These are phyloP conservation scores for Pyxicephalus adspersus DNA, from an alignment of 2,113 vertebrate genomes.

Conservation along the genomic window DNA sequence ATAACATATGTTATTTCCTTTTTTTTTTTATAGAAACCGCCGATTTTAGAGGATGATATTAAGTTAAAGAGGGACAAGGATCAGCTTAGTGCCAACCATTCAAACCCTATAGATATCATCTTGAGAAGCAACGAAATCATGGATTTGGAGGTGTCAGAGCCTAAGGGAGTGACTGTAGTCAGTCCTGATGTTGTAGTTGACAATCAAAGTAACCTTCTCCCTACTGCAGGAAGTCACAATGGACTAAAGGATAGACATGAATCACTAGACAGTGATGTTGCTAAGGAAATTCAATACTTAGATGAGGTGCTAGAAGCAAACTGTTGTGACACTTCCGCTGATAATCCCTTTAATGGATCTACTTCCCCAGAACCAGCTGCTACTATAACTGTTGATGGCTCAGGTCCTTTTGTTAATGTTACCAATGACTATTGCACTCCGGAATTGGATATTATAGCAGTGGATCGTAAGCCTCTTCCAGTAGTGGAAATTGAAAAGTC, in stretches of 20 bases:
- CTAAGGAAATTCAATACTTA: slow-evolving; percentile 90
- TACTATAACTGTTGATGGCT: slow-evolving; percentile 64
- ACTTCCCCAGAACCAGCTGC: slow-evolving; percentile 72
- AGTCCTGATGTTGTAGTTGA: slow-evolving; percentile 67
- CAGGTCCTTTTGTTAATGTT: slow-evolving; percentile 67
- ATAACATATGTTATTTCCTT: slow-evolving; percentile 57
- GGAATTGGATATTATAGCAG: slow-evolving; percentile 64
- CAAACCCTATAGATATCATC: slow-evolving; percentile 78
- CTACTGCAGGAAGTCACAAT: slow-evolving; percentile 70
- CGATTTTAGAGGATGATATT: slow-evolving; percentile 83
- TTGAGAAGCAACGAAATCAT: slow-evolving; percentile 77
- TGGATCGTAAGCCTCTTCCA: slow-evolving; percentile 65
- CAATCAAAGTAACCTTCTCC: slow-evolving; percentile 72
- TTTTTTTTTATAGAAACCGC: slow-evolving; percentile 79
- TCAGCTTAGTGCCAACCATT: slow-evolving; percentile 80
- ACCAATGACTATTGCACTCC: slow-evolving; percentile 58
- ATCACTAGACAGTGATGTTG: slow-evolving; percentile 84
- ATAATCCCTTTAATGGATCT: slow-evolving; percentile 83
- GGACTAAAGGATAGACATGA: slow-evolving; percentile 77
- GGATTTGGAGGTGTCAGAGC: slow-evolving; percentile 85
- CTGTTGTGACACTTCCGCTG: slow-evolving; percentile 78
- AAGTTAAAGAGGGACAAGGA: slow-evolving; percentile 75
- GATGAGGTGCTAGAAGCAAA: slow-evolving; percentile 93
- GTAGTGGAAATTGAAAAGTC: slow-evolving; percentile 63
- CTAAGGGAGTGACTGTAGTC: slow-evolving; percentile 71